phyloP scores from a whole-genome alignment of 2,113 vertebrate species.

The Boleophthalmus pectinirostris region DNA sequence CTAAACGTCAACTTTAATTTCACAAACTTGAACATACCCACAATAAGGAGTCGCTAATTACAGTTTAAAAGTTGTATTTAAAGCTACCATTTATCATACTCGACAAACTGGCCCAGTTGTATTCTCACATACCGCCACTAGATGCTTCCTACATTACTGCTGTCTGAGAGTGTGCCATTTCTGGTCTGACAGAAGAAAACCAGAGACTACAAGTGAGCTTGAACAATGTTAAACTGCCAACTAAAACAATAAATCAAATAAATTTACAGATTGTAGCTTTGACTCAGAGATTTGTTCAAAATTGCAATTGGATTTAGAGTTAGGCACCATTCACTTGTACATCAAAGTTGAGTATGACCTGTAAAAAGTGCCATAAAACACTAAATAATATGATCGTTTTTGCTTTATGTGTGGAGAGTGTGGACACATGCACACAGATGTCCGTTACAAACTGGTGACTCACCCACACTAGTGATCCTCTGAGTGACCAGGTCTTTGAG shows the following conservation, averaged over 20 bases:
- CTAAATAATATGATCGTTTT: neutral
- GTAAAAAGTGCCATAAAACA: too few species aligned
- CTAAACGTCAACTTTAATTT: neutral
- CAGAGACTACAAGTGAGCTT: too few species aligned
- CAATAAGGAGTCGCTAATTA: neutral
- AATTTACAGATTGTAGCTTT: too few species aligned
- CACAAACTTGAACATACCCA: neutral
- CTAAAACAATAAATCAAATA: too few species aligned
- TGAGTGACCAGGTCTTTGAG: conserved; percentile 87
- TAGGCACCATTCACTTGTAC: neutral
- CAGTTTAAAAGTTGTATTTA: neutral
- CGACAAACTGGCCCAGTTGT: too few species aligned
- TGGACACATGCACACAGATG: neutral
- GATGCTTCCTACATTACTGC: too few species aligned
- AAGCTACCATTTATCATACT: too few species aligned
- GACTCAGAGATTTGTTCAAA: too few species aligned
- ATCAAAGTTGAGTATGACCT: neutral
- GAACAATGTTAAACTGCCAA: too few species aligned
- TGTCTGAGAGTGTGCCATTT: too few species aligned
- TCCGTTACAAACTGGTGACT: conserved; percentile 51
- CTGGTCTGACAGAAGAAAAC: too few species aligned
- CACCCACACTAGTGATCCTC: conserved; percentile 94
- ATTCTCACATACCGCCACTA: too few species aligned
- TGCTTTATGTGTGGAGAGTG: neutral
- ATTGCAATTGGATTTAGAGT: neutral